These are phyloP conservation scores for Ctena decussata DNA, from an alignment of 2,888 invertebrate species.

Conservation along the genomic window DNA sequence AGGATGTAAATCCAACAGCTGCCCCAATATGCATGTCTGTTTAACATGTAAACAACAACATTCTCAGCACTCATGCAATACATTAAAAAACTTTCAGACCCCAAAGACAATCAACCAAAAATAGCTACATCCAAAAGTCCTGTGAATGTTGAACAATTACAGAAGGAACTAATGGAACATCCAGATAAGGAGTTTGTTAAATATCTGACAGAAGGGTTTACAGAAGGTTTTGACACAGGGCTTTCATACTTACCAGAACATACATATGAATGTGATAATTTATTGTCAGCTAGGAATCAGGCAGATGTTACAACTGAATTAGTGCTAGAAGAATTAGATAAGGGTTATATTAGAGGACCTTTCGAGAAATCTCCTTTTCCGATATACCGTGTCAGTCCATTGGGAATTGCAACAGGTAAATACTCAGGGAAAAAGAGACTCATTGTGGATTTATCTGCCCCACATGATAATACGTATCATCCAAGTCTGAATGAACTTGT, in stretches of 20 bases:
- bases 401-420: not conserved
- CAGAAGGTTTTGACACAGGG: not conserved
- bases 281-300: conserved; percentile 33
- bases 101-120: not conserved
- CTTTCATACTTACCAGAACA: not conserved
- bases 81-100: conserved; percentile 16
- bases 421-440: too few species aligned
- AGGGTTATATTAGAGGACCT: not conserved
- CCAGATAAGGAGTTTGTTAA: not conserved
- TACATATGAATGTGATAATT: conserved; percentile 30
- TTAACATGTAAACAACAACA: not conserved
- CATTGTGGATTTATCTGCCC: not conserved
- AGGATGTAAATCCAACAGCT: not conserved
- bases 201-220: not conserved
- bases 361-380: too few species aligned
- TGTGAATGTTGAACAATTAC: not conserved
- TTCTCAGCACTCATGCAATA: not conserved
- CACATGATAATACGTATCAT: not conserved
- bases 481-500: not conserved
- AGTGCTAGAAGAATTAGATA: not conserved
- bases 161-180: not conserved
- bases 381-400: not conserved
- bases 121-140: not conserved
- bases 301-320: conserved; percentile 17
- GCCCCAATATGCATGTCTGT: not conserved